phyloP scores from a whole-genome alignment of 1,140 invertebrate species.

The Drosophila neocordata region DNA sequence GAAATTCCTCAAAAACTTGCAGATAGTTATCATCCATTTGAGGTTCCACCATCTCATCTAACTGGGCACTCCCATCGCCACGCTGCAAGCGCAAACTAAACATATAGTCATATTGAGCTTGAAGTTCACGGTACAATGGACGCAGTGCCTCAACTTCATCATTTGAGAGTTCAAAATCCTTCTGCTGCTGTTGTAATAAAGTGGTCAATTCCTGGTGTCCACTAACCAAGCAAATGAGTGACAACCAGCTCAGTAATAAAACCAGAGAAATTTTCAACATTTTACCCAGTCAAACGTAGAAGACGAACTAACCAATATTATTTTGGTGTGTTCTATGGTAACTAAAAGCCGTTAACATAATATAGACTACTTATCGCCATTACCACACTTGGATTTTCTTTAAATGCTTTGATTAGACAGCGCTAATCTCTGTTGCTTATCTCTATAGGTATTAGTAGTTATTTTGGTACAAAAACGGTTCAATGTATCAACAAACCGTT shows the following conservation, averaged over 20 bases:
- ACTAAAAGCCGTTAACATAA: constrained; percentile 30
- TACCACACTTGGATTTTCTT: constrained; percentile 58
- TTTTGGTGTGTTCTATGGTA: constrained; percentile 33
- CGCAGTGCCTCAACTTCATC: constrained; percentile 57
- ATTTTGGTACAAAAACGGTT: constrained; percentile 17
- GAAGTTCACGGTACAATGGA: constrained; percentile 64
- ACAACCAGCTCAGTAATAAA: constrained; percentile 31
- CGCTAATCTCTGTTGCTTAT: constrained; percentile 56
- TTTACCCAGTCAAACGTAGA: constrained; percentile 16
- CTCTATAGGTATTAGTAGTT: constrained; percentile 19
- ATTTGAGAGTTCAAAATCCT: constrained; percentile 49
- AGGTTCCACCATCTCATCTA: neutral
- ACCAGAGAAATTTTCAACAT: constrained; percentile 36
- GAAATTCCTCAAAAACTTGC: constrained; percentile 48
- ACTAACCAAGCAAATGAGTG: constrained; percentile 15
- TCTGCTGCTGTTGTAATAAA: constrained; percentile 46
- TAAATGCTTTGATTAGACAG: constrained; percentile 48
- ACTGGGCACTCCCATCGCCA: constrained; percentile 48
- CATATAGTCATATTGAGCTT: constrained; percentile 65
- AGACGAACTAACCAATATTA: constrained; percentile 42
- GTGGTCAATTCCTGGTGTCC: constrained; percentile 47
- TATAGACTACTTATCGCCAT: constrained; percentile 40
- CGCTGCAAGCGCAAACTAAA: constrained; percentile 38
- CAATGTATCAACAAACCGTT: constrained; percentile 37
- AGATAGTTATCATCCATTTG: constrained; percentile 35